phyloP scores from a whole-genome alignment of 2,113 vertebrate species.

The Cacatua alba region DNA sequence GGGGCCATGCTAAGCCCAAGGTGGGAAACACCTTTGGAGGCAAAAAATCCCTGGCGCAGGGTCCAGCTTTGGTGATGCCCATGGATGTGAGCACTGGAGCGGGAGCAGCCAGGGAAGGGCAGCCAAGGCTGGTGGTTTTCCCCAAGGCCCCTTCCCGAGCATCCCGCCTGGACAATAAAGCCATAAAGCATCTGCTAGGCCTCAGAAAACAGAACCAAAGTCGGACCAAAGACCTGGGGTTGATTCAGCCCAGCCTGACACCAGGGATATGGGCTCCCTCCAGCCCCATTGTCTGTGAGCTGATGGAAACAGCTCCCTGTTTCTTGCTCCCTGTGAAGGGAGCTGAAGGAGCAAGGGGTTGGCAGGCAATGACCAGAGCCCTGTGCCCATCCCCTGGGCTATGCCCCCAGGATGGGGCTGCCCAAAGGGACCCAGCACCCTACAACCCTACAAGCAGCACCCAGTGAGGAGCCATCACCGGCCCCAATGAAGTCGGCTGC shows the following conservation, averaged over 20 bases:
- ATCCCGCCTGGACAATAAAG: not conserved
- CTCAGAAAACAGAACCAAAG: not conserved
- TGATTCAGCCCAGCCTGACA: not conserved
- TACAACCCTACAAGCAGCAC: not conserved
- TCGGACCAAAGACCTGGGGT: not conserved
- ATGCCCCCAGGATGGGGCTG: too few relatives aligned
- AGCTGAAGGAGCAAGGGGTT: not conserved
- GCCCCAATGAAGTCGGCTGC: not conserved
- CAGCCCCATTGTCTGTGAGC: not conserved
- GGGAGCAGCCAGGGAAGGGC: not conserved
- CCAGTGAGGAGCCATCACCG: fast-evolving
- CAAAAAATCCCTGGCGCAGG: fast-evolving
- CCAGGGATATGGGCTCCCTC: not conserved
- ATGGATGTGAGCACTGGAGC: fast-evolving
- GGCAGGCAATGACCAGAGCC: not conserved
- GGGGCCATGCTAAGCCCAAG: not conserved
- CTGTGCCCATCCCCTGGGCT: not conserved
- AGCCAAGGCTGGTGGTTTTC: too few relatives aligned
- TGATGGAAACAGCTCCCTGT: not conserved
- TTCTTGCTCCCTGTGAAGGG: not conserved
- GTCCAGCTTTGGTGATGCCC: not conserved
- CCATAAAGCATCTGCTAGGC: not conserved
- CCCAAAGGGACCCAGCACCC: not conserved
- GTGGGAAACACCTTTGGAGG: not conserved
- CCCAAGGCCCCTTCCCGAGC: not conserved